Evolutionary conservation across 2,797 vertebrate genomes (phyloP).

Genomic region (Benthosema pterotum): DNA sequence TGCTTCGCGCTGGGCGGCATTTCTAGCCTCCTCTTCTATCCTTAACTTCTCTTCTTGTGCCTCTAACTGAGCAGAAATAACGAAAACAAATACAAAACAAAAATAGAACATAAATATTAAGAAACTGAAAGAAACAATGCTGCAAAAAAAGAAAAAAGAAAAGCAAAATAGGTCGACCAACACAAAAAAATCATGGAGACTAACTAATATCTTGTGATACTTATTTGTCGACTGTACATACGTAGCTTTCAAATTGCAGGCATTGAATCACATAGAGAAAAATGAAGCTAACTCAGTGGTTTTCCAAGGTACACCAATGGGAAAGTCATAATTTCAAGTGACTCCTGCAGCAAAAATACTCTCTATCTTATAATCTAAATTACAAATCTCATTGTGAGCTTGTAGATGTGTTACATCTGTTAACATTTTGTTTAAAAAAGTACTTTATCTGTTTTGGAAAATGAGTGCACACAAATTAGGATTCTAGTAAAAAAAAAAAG

Average conservation of each 20-base stretch:
- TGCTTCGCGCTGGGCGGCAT: slow-evolving; percentile 93
- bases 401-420: too few species aligned
- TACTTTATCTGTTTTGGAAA: too few species aligned
- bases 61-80: slow-evolving; percentile 97
- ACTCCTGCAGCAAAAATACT: too few species aligned
- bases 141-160: slow-evolving; percentile 58
- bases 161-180: slow-evolving; percentile 69
- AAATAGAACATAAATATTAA: slow-evolving; percentile 51
- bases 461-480: too few species aligned
- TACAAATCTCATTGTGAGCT: too few species aligned
- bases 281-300: neutral
- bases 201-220: neutral
- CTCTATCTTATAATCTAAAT: too few species aligned
- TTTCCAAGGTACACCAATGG: too few species aligned
- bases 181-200: slow-evolving; percentile 41
- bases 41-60: slow-evolving; percentile 99
- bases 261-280: neutral
- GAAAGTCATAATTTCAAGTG: too few species aligned
- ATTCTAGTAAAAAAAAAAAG: too few species aligned
- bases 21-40: slow-evolving; percentile 99
- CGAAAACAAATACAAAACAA: slow-evolving; percentile 82
- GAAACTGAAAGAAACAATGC: slow-evolving; percentile 62
- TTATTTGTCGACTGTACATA: slow-evolving; percentile 3
- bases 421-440: too few species aligned
- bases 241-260: neutral